Conservation (phyloP, 2,888 invertebrate genomes). For the Apeira syringaria region DNA sequence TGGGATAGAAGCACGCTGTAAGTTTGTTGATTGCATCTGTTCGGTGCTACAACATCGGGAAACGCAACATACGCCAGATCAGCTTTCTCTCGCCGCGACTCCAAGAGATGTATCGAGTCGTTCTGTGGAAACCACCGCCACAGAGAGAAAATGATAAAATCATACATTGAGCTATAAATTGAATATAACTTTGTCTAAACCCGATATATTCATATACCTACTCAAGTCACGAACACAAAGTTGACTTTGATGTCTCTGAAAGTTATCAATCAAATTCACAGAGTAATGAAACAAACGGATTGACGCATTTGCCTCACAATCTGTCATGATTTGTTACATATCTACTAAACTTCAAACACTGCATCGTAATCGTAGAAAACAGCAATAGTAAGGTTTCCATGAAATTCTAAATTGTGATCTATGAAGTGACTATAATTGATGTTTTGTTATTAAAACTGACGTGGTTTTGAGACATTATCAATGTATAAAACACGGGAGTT, state of each 20-base stretch:
- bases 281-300: neutral
- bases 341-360: no score
- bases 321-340: neutral
- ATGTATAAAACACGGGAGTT: no score
- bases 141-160: conserved; percentile 71
- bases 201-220: no score
- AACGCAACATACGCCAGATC: conserved; percentile 67
- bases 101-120: conserved; percentile 59
- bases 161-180: no score
- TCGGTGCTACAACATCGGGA: conserved; percentile 60
- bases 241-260: neutral
- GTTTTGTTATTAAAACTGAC: no score
- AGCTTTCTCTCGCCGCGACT: conserved; percentile 65
- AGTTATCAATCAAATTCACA: neutral
- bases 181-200: no score
- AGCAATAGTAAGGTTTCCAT: no score
- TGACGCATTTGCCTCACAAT: neutral
- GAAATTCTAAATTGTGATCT: no score
- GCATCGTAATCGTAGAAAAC: no score
- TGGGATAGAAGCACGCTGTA: neutral
- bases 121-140: conserved; percentile 58
- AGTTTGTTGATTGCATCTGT: conserved; percentile 33
- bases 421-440: no score
- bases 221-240: no score
- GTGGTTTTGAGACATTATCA: no score